Evolutionary conservation across 2,888 invertebrate genomes (phyloP).

Genomic region (Diploptera punctata): DNA sequence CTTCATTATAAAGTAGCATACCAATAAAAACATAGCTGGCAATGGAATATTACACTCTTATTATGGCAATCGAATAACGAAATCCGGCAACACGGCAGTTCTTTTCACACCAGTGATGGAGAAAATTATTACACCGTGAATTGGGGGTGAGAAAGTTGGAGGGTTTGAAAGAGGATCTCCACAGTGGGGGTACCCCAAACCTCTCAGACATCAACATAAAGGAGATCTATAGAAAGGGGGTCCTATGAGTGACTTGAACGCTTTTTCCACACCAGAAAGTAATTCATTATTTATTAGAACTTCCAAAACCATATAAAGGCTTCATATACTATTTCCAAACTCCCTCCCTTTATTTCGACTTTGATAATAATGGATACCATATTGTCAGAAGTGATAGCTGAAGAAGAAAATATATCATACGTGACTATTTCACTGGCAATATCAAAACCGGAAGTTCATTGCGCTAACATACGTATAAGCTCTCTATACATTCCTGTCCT

Average conservation of each 20-base stretch:
- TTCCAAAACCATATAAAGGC: slow-evolving; percentile 10
- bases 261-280: not conserved
- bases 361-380: not conserved
- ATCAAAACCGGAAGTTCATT: too few species aligned
- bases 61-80: too few species aligned
- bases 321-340: not conserved
- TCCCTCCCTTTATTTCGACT: not conserved
- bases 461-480: too few species aligned
- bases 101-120: slow-evolving; percentile 10
- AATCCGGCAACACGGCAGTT: not conserved
- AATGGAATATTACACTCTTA: too few species aligned
- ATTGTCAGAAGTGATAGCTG: not conserved
- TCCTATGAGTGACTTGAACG: not conserved
- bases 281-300: slow-evolving; percentile 4
- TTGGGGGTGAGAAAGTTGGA: not conserved
- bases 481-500: too few species aligned
- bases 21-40: too few species aligned
- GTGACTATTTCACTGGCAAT: too few species aligned
- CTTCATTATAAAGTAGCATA: too few species aligned
- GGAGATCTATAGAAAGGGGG: not conserved
- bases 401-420: too few species aligned
- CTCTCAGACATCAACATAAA: slow-evolving; percentile 9
- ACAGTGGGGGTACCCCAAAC: not conserved
- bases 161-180: not conserved
- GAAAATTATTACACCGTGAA: slow-evolving; percentile 11